These are phyloP conservation scores for Drosophila recens DNA, from an alignment of 2,888 invertebrate species.

Conservation along the genomic window DNA sequence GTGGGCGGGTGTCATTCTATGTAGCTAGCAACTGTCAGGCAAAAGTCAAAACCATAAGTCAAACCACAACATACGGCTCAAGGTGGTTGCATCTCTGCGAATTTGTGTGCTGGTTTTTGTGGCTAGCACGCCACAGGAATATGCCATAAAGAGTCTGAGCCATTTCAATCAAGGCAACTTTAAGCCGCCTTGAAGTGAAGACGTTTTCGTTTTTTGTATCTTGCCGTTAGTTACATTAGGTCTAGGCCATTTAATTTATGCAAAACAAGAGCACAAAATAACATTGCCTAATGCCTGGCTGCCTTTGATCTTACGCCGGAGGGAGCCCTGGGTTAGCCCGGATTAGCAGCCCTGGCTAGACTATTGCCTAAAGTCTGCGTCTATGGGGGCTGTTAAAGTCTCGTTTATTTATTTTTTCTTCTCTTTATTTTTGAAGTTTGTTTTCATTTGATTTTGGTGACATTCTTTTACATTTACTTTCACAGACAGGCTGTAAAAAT, in stretches of 20 bases:
- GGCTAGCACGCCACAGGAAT: constrained; percentile 39
- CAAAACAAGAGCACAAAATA: constrained; percentile 41
- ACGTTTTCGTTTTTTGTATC: constrained; percentile 15
- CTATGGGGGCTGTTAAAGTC: constrained; percentile 10
- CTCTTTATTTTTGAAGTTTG: constrained; percentile 6
- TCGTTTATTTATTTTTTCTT: constrained; percentile 19
- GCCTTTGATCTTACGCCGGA: constrained; percentile 54
- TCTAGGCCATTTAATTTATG: constrained; percentile 53
- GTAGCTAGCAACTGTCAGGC: constrained; percentile 42
- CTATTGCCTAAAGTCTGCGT: not conserved
- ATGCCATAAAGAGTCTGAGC: constrained; percentile 34
- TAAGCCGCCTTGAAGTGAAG: constrained; percentile 33
- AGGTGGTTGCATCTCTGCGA: constrained; percentile 33
- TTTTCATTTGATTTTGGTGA: constrained; percentile 24
- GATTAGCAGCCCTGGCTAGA: constrained; percentile 38
- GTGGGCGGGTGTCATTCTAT: constrained; percentile 1
- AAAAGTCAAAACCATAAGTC: constrained; percentile 68
- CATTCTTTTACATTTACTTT: constrained; percentile 20
- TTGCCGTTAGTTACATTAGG: constrained; percentile 31
- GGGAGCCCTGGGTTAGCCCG: constrained; percentile 12
- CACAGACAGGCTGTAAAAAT: constrained; percentile 4
- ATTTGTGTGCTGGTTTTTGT: constrained; percentile 38
- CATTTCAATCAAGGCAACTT: constrained; percentile 43
- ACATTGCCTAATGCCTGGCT: constrained; percentile 50
- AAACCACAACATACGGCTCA: constrained; percentile 63